phyloP scores from a whole-genome alignment of 1,140 invertebrate genomes.

The Anoplolepis gracilipes region DNA sequence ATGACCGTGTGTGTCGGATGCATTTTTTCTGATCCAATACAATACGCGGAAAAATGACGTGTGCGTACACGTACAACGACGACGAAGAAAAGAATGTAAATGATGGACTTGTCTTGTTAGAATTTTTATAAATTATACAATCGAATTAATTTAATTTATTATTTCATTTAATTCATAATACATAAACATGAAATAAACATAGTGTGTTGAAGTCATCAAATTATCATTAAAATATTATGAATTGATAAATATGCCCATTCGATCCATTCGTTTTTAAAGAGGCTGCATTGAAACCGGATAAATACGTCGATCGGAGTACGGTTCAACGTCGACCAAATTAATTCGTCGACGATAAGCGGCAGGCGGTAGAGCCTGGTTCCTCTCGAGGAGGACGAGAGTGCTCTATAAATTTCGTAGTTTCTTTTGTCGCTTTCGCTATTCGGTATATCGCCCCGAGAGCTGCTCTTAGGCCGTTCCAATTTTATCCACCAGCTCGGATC shows the following conservation, averaged over 20 bases:
- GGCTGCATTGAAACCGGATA: slow-evolving; percentile 1
- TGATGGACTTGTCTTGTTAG: background rate
- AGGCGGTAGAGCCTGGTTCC: slow-evolving; percentile 2
- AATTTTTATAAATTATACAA: too few species aligned
- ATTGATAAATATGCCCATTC: background rate
- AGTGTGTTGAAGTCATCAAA: background rate
- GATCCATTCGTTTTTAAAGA: background rate
- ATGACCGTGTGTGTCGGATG: background rate
- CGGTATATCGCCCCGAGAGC: slow-evolving; percentile 13
- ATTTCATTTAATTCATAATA: too few species aligned
- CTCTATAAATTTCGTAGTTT: slow-evolving; percentile 39
- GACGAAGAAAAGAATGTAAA: background rate
- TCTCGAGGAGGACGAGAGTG: slow-evolving; percentile 31
- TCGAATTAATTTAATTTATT: too few species aligned
- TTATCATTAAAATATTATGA: background rate
- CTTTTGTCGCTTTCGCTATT: slow-evolving; percentile 16
- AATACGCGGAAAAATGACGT: background rate
- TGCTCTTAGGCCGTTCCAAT: slow-evolving; percentile 47
- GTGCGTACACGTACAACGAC: too few species aligned
- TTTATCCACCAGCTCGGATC: slow-evolving; percentile 51
- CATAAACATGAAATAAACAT: too few species aligned
- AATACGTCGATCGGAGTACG: background rate
- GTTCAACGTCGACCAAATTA: slow-evolving; percentile 31
- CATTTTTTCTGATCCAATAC: background rate
- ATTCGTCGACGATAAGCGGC: slow-evolving; percentile 46